These are phyloP conservation scores for Lepidothrix coronata DNA, from an alignment of 2,113 vertebrate genomes.

Conservation along the genomic window DNA sequence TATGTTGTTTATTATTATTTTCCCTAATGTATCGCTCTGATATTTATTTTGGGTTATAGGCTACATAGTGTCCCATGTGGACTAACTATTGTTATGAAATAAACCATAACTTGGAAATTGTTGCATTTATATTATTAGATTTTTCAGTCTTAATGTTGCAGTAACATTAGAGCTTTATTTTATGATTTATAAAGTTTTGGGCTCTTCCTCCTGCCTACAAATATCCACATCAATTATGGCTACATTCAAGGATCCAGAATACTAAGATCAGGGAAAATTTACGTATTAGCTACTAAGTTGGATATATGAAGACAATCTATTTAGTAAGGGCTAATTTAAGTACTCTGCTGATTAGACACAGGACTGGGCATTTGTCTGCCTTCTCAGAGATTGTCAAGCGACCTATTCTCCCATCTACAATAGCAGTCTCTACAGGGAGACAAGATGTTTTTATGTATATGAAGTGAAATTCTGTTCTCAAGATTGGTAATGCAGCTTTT, in stretches of 20 bases:
- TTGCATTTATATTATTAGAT: neutral
- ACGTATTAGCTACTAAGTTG: neutral
- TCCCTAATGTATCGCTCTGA: neutral
- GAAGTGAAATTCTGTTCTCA: neutral
- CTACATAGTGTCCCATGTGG: neutral
- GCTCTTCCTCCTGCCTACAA: neutral
- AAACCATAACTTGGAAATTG: neutral
- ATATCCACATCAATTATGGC: neutral
- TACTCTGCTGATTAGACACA: neutral
- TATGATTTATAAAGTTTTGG: neutral
- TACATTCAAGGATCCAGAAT: neutral
- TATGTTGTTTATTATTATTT: neutral
- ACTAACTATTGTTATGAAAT: neutral
- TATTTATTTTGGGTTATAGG: neutral
- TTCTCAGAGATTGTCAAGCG: neutral
- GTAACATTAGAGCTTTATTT: neutral
- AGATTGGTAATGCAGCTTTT: neutral
- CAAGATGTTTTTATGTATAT: neutral
- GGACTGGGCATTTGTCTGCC: neutral
- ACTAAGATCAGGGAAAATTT: neutral
- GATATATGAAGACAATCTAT: neutral
- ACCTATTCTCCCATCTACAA: neutral
- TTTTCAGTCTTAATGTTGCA: neutral
- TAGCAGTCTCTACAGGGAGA: neutral
- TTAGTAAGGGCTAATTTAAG: neutral